These are phyloP conservation scores for Micromussa lordhowensis DNA, from an alignment of 92 coral and sea anemone genomes.

Conservation along the genomic window DNA sequence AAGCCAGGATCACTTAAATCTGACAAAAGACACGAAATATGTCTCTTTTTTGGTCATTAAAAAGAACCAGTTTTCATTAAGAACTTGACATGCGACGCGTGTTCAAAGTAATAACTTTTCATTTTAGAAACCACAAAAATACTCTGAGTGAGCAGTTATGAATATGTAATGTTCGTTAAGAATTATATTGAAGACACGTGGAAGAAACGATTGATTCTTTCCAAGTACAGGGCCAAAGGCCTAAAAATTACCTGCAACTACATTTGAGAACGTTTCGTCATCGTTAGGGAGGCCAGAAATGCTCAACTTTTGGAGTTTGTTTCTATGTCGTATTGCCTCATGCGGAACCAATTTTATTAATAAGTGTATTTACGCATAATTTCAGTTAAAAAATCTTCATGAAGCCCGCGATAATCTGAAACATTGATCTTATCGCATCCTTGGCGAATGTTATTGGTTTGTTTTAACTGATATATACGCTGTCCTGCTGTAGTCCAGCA, in stretches of 20 bases:
- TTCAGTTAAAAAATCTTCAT: not conserved
- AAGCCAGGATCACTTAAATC: not conserved
- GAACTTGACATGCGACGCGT: not conserved
- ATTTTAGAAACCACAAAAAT: not conserved
- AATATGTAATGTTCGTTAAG: not conserved
- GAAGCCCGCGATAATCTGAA: not conserved
- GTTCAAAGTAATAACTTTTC: not conserved
- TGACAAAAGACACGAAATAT: not conserved
- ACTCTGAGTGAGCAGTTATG: not conserved
- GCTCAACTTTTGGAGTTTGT: not conserved
- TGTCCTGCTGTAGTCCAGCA: constrained; percentile 44
- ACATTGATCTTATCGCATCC: constrained; percentile 12
- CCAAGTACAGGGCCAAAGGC: no score
- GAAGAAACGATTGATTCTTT: not conserved
- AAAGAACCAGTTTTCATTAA: not conserved
- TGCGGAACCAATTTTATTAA: not conserved
- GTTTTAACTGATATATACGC: not conserved
- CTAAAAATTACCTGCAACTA: no score
- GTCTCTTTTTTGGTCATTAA: not conserved
- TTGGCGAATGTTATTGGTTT: constrained; percentile 2
- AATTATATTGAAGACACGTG: not conserved
- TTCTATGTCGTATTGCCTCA: not conserved
- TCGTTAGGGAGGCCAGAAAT: not conserved
- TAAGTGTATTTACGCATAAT: not conserved
- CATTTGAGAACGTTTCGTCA: not conserved